These are phyloP conservation scores for Heliornis fulica DNA, from an alignment of 2,113 vertebrate genomes.

Conservation along the genomic window DNA sequence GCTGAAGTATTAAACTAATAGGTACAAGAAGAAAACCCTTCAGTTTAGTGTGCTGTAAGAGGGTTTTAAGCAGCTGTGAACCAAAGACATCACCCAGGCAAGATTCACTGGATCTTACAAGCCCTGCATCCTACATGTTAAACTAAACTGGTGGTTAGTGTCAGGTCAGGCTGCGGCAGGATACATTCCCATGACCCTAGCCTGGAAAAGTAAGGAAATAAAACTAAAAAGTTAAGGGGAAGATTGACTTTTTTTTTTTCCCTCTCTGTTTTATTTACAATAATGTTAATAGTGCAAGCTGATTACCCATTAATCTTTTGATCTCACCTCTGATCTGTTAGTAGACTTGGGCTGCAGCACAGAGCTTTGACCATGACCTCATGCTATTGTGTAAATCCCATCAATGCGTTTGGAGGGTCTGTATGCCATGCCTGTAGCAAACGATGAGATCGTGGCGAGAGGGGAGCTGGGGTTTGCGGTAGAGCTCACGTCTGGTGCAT, in stretches of 20 bases:
- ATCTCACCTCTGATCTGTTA: neutral
- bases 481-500: fast-evolving
- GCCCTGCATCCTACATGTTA: neutral
- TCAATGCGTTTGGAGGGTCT: fast-evolving
- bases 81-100: neutral
- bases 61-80: neutral
- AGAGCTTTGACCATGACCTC: neutral
- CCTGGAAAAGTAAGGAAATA: neutral
- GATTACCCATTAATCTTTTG: conserved; percentile 1
- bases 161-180: neutral
- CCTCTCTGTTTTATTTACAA: neutral
- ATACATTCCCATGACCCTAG: neutral
- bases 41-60: neutral
- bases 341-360: neutral
- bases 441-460: fast-evolving
- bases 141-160: neutral
- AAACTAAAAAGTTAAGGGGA: neutral
- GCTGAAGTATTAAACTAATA: neutral
- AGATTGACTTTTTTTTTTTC: neutral
- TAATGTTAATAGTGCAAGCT: neutral
- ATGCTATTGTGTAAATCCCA: neutral
- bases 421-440: neutral
- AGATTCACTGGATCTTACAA: neutral
- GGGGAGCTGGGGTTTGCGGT: neutral
- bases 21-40: neutral